Evolutionary conservation across 2,888 invertebrate genomes (phyloP).

Genomic region (Drosophila picticornis): DNA sequence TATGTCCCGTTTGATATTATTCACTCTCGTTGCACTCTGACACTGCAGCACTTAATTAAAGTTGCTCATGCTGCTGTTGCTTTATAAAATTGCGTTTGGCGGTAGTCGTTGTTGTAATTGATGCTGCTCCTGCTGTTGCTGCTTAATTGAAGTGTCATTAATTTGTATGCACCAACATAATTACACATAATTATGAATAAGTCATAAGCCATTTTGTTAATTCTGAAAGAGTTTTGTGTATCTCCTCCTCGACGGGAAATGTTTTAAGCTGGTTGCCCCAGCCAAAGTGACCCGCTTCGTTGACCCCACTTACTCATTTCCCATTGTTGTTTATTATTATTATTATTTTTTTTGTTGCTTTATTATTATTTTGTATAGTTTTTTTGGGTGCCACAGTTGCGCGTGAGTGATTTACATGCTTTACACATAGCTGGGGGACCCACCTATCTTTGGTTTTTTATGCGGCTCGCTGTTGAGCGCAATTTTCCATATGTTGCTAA

Average conservation of each 20-base stretch:
- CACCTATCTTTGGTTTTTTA: constrained; percentile 32
- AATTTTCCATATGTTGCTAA: constrained; percentile 25
- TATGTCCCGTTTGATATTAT: background rate
- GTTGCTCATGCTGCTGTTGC: constrained; percentile 28
- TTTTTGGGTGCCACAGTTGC: constrained; percentile 34
- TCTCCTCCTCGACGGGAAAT: constrained; percentile 17
- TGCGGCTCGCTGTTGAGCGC: constrained; percentile 23
- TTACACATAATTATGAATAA: constrained; percentile 68
- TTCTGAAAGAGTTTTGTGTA: constrained; percentile 31
- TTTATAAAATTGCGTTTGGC: constrained; percentile 27
- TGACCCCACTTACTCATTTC: constrained; percentile 63
- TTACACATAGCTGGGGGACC: constrained; percentile 13
- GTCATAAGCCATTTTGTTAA: constrained; percentile 49
- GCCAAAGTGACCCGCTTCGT: constrained; percentile 61
- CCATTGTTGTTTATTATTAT: constrained; percentile 19
- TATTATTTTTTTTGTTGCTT: constrained; percentile 32
- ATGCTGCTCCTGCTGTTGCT: constrained; percentile 11
- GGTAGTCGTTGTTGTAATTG: constrained; percentile 14
- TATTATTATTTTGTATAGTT: constrained; percentile 40
- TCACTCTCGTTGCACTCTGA: constrained; percentile 27
- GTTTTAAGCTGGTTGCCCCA: constrained; percentile 23
- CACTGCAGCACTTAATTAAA: constrained; percentile 50
- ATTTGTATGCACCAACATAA: constrained; percentile 79
- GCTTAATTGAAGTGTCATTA: constrained; percentile 75
- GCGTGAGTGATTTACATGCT: constrained; percentile 64